phyloP scores from a whole-genome alignment of 1,140 invertebrate genomes.

The Neodiprion virginianus region DNA sequence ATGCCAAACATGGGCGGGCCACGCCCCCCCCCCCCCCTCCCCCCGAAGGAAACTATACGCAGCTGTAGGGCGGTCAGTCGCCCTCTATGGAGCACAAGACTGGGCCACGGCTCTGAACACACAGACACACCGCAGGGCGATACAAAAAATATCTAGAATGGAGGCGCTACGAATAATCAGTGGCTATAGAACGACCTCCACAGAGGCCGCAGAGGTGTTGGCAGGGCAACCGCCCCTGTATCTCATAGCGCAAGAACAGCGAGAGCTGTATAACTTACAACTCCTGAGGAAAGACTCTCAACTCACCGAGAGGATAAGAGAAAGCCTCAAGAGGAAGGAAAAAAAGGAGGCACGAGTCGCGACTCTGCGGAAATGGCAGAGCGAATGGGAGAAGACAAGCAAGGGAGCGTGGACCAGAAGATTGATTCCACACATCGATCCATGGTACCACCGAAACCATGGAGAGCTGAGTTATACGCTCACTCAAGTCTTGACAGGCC shows the following conservation, averaged over 20 bases:
- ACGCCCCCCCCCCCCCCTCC: neutral
- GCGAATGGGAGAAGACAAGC: constrained; percentile 17
- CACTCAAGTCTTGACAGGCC: no score
- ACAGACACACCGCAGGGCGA: neutral
- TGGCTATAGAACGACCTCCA: no score
- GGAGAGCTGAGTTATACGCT: no score
- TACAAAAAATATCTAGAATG: constrained; percentile 5
- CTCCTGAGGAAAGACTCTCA: constrained; percentile 1
- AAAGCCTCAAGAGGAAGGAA: neutral
- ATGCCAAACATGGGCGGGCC: constrained; percentile 20
- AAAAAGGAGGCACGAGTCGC: neutral
- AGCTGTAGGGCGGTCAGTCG: constrained; percentile 22
- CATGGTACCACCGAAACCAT: no score
- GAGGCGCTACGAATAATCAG: no score
- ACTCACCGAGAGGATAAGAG: constrained; percentile 8
- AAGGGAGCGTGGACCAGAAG: constrained; percentile 27
- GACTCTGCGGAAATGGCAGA: constrained; percentile 20
- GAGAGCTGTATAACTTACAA: neutral
- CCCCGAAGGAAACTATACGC: constrained; percentile 23
- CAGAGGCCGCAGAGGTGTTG: no score
- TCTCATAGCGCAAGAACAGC: constrained; percentile 19
- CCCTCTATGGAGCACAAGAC: neutral
- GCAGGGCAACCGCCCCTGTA: constrained; percentile 26
- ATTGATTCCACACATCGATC: constrained; percentile 28
- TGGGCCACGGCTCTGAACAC: constrained; percentile 20